Base-by-base conservation (phyloP, 2,888 invertebrate species). In the Pachydiplax longipennis region DNA sequence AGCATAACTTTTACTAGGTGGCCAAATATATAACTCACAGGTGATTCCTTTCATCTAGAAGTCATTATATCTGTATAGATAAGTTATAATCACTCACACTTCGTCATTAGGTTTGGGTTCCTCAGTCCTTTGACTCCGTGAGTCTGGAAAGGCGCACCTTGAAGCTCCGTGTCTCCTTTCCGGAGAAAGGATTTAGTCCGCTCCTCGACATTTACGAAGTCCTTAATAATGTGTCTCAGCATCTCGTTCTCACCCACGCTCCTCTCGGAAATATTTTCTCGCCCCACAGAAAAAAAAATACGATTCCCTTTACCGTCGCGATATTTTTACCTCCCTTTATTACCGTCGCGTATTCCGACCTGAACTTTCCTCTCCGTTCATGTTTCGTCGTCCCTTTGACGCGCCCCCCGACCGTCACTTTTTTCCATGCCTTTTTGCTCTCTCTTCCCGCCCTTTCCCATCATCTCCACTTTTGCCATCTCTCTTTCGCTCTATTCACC, bases 171-270 rank as follows among this genome's bases (percentile, higher is more conserved):
- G 58, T 53, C 83, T 83, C 53, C 83, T 61, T 87, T 87, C 61
- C 61, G 37, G 61, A 87, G 31, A 31, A 31, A 31, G 58, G 87
- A 22, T 61, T 61, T 35, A 61, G 37, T 65, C 87, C 87, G 87
- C 37, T 40, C 61, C 61, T 87, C 58, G 87, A 83, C 83, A 83
- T 83, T 65, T 83, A 83, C 61, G 87, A 61, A 31, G 37, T 18
- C 61, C 37, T 87, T 87, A 87, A 87, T 87, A 61, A 65, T 53
- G 87, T 87, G 61, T 35, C 15, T 10, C 25, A 73, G 73, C 25
- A 25, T 40, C 37, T 35, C 40, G 25, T 31, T 80, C 80, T 80
- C 25, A 13, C 31, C n/a, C 31, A 58, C 13, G 18, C 13, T 53
- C 10, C 58, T 31, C 53, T 73, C 73, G 25, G 25, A 73, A 73